These are phyloP conservation scores for Dynastes tityus DNA, from an alignment of 2,888 invertebrate species.

Conservation along the genomic window DNA sequence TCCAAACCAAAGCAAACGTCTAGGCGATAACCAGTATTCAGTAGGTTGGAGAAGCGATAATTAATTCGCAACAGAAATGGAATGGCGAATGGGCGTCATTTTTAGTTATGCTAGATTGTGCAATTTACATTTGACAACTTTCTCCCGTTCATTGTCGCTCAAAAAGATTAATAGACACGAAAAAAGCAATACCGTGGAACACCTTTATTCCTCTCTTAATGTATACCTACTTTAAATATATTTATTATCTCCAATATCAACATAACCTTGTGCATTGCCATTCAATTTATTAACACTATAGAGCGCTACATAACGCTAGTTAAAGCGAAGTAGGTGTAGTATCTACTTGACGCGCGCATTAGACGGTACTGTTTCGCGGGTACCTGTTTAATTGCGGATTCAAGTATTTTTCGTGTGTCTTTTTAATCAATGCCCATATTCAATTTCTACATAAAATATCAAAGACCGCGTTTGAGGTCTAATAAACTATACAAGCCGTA, in stretches of 20 bases:
- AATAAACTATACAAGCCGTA: background rate
- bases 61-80: background rate
- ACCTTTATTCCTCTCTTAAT: background rate
- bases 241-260: constrained; percentile 17
- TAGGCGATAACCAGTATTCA: constrained; percentile 13
- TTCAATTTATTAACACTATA: constrained; percentile 18
- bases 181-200: background rate
- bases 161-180: background rate
- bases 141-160: background rate
- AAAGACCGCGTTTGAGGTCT: background rate
- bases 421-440: constrained; percentile 19
- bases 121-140: background rate
- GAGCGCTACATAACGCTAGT: constrained; percentile 10
- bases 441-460: background rate
- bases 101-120: background rate
- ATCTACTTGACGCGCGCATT: background rate
- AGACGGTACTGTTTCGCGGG: constrained; percentile 6
- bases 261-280: constrained; percentile 13
- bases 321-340: constrained; percentile 29
- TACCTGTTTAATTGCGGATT: constrained; percentile 19
- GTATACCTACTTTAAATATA: background rate
- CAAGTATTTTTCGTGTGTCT: background rate
- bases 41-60: background rate
- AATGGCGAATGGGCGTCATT: background rate
- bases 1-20: constrained; percentile 5